phyloP scores from a whole-genome alignment of 2,113 vertebrate species.

The Phyllopteryx taeniolatus region DNA sequence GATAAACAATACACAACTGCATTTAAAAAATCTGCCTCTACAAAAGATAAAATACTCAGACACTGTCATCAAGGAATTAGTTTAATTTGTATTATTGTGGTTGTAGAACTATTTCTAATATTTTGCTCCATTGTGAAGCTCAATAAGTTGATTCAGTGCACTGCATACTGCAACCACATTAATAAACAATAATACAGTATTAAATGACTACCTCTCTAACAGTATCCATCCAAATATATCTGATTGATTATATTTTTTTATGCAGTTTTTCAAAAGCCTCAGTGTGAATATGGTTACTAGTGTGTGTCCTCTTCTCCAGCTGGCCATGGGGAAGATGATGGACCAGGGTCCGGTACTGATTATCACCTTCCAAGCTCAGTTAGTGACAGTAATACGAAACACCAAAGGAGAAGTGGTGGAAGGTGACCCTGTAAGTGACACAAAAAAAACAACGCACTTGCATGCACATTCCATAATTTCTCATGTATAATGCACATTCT shows the following conservation, averaged over 20 bases:
- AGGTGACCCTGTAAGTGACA: constrained; percentile 86
- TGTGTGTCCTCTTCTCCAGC: constrained; percentile 58
- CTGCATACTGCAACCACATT: too few species aligned
- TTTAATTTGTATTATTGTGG: background rate
- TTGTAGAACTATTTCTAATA: background rate
- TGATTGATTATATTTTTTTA: too few species aligned
- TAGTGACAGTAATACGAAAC: constrained; percentile 89
- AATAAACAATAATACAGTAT: too few species aligned
- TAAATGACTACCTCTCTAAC: too few species aligned
- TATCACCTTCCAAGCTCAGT: constrained; percentile 95
- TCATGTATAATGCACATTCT: too few species aligned
- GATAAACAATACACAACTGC: too few species aligned
- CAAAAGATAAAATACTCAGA: background rate
- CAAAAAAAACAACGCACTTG: background rate
- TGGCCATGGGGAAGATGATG: constrained; percentile 99
- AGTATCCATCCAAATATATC: too few species aligned
- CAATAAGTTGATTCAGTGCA: too few species aligned
- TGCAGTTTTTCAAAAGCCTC: background rate
- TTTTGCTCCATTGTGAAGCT: too few species aligned
- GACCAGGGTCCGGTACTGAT: constrained; percentile 95
- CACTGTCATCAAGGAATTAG: too few species aligned
- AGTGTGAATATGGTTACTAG: background rate
- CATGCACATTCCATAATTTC: background rate
- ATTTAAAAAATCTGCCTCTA: too few species aligned
- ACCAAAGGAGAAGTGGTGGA: constrained; percentile 88